Percentiles rank a stretch among this genome's conserved stretches.
Conservation (phyloP, 2,888 invertebrate genomes). For the Gymnoscelis rufifasciata region DNA sequence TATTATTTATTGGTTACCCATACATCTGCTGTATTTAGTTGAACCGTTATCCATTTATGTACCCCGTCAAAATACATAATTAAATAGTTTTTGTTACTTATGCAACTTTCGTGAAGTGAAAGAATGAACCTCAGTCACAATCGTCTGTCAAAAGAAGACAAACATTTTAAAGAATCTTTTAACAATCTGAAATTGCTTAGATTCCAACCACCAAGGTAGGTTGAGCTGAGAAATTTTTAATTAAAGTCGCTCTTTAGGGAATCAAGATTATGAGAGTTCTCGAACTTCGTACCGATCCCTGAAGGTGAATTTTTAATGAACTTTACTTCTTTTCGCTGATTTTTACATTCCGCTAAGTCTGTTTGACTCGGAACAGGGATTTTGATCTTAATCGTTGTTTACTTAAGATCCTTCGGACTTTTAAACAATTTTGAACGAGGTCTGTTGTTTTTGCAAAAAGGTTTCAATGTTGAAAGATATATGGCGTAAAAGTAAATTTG, state of each 20-base stretch:
- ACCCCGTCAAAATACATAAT: too few relatives aligned
- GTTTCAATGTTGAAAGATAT: too few relatives aligned
- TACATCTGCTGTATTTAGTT: too few relatives aligned
- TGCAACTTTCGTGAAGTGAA: too few relatives aligned
- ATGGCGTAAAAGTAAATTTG: too few relatives aligned
- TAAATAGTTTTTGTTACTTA: too few relatives aligned
- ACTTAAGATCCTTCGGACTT: conserved; percentile 10
- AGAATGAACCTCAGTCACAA: not conserved
- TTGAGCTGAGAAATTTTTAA: conserved; percentile 25
- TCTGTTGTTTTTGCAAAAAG: not conserved
- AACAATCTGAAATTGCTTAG: conserved; percentile 3
- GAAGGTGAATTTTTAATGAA: conserved; percentile 32
- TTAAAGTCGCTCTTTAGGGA: conserved; percentile 30
- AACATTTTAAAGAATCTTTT: not conserved
- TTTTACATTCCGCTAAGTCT: conserved; percentile 25
- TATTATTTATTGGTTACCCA: too few relatives aligned
- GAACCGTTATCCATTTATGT: too few relatives aligned
- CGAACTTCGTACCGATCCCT: conserved; percentile 28
- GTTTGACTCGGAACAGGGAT: conserved; percentile 21
- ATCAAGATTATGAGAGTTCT: conserved; percentile 31
- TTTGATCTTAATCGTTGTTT: conserved; percentile 11
- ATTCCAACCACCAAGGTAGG: conserved; percentile 3
- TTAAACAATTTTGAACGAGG: not conserved
- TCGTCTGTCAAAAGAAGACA: not conserved
- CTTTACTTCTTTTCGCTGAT: conserved; percentile 23